Evolutionary conservation across 2,113 vertebrate genomes (phyloP), one percentile per base, ranked within the genome.

Genomic region (Lipotes vexillifer): DNA sequence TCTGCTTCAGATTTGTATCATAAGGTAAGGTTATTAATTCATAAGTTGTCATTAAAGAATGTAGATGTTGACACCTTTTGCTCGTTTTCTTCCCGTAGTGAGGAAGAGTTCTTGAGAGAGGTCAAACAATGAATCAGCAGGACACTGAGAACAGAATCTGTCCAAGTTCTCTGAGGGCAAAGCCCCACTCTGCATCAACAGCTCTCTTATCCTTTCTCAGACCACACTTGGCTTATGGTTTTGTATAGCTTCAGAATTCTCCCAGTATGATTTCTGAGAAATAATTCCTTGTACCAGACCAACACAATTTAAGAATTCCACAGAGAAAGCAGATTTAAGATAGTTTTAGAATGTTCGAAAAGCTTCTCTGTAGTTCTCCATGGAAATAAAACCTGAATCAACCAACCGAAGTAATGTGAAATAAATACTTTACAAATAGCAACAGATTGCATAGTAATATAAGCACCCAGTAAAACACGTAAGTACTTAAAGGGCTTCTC

Each of bases 371-470:
- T 46, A 92, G 41, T 89, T 96, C 77, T 96, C 71, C 12, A n/a
- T 85, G 90, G 83, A 97, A 95, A 96, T 86, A 81, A 97, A 96
- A 92, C 69, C 36, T 86, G 49, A 97, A 91, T 93, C 94, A 93
- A 52, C 74, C 63, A 81, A 90, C 52, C 8, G 36, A 66, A 95
- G 49, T 88, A 91, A 95, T 94, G 38, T 72, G 88, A 85, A 97
- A 97, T 97, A 97, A 97, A 97, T 97, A 96, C 89, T 97, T 97
- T 77, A 97, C 94, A 97, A 96, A 92, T 59, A 97, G 71, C 87
- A 97, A 94, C 87, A 97, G 92, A 95, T 86, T 82, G 66, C 75
- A 71, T 17, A 77, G 82, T 83, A 82, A 90, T 84, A 12, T 38
- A 61, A 87, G 74, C 81, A 46, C 65, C 55, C 46, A 29, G 31